Evolutionary conservation across 64 coral and sea anemone species (phyloP).

Genomic region (Anthopleura sola): DNA sequence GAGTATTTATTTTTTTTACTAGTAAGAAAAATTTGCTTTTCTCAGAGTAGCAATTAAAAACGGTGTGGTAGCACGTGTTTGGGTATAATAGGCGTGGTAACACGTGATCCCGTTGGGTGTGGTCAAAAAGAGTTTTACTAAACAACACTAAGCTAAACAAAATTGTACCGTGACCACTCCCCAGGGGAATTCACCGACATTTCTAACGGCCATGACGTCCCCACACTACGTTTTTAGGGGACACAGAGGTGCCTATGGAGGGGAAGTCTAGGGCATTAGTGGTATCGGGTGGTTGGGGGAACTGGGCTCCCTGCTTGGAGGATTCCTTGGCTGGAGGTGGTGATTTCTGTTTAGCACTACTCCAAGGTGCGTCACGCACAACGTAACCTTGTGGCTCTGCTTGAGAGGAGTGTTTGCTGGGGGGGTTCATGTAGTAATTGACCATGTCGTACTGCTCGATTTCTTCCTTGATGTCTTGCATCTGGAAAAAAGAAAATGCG

Average conservation of each 20-base stretch:
- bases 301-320: neutral
- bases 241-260: slow-evolving; percentile 62
- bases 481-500: slow-evolving; percentile 20
- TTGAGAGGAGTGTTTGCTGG: slow-evolving; percentile 42
- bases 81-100: neutral
- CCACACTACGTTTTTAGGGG: slow-evolving; percentile 68
- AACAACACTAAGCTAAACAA: neutral
- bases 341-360: slow-evolving; percentile 30
- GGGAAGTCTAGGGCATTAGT: slow-evolving; percentile 89
- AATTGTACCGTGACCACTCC: neutral
- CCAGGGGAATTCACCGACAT: neutral
- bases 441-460: slow-evolving; percentile 71
- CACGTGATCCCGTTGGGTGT: neutral
- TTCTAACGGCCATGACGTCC: slow-evolving; percentile 32
- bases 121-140: neutral
- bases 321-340: neutral
- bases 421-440: slow-evolving; percentile 92
- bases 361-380: slow-evolving; percentile 97
- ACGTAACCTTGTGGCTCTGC: slow-evolving; percentile 42
- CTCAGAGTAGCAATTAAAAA: neutral
- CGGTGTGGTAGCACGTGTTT: neutral
- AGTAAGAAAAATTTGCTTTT: neutral
- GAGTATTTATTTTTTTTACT: neutral
- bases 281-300: slow-evolving; percentile 71
- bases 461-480: slow-evolving; percentile 86